phyloP scores from a whole-genome alignment of 2,797 vertebrate genomes.

The Falco novaeseelandiae region DNA sequence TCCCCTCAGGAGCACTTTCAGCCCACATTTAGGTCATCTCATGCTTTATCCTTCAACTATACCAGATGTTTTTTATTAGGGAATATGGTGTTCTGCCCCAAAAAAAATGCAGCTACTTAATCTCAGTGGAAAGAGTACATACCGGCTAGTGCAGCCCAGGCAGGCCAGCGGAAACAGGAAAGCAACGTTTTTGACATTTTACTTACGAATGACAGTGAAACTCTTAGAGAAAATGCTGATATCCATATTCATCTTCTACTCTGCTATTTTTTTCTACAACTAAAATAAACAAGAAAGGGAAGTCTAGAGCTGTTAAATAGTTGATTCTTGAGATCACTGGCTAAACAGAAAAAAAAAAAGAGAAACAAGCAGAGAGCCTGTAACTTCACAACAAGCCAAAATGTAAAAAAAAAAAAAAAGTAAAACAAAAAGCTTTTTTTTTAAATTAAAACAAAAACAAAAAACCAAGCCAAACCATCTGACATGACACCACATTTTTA shows the following conservation, averaged over 20 bases:
- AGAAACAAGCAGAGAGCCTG: background rate
- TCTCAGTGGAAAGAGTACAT: background rate
- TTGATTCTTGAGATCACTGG: background rate
- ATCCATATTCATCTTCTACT: background rate
- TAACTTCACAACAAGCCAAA: background rate
- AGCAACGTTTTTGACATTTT: background rate
- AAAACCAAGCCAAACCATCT: background rate
- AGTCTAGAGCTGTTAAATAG: background rate
- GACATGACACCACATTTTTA: background rate
- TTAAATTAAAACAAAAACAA: background rate
- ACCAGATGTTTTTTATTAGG: conserved; percentile 46
- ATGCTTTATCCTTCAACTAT: background rate
- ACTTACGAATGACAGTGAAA: background rate
- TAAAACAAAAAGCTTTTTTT: background rate
- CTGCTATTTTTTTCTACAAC: conserved; percentile 31
- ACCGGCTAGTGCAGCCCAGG: background rate
- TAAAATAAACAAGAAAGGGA: background rate
- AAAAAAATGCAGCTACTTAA: conserved; percentile 37
- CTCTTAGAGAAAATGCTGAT: conserved; percentile 42
- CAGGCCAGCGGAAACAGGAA: background rate
- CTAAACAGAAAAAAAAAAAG: background rate
- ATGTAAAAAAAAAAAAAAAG: background rate
- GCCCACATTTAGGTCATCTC: conserved; percentile 41
- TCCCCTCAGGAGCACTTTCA: conserved; percentile 46
- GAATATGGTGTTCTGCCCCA: background rate